These are phyloP conservation scores for Cacoxenus indagator DNA, from an alignment of 2,888 invertebrate genomes.

Conservation along the genomic window DNA sequence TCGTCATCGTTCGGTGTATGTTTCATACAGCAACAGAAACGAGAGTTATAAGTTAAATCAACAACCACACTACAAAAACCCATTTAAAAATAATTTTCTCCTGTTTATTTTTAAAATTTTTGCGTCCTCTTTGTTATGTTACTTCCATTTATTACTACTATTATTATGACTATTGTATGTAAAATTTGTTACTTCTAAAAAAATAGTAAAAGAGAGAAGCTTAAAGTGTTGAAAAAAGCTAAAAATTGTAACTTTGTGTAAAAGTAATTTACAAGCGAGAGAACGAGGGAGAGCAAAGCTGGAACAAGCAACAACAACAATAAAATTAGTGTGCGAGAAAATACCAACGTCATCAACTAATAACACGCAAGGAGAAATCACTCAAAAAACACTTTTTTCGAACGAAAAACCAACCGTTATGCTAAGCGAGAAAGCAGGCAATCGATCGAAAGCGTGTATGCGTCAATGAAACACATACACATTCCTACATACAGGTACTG, in stretches of 20 bases:
- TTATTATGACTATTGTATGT: slow-evolving; percentile 62
- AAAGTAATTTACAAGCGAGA: neutral
- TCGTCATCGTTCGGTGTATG: neutral
- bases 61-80: neutral
- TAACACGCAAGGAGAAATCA: slow-evolving; percentile 41
- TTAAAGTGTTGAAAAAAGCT: slow-evolving; percentile 46
- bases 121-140: slow-evolving; percentile 37
- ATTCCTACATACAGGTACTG: slow-evolving; percentile 22
- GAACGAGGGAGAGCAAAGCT: neutral
- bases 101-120: slow-evolving; percentile 37
- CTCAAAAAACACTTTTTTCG: slow-evolving; percentile 49
- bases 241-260: slow-evolving; percentile 26
- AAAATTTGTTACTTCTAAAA: slow-evolving; percentile 56
- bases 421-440: neutral
- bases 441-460: neutral
- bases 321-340: slow-evolving; percentile 39
- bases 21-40: neutral
- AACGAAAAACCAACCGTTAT: slow-evolving; percentile 35
- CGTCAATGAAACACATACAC: slow-evolving; percentile 34
- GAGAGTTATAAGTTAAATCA: slow-evolving; percentile 54
- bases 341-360: slow-evolving; percentile 42
- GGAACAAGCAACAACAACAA: slow-evolving; percentile 28
- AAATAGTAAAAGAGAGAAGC: slow-evolving; percentile 32
- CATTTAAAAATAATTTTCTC: slow-evolving; percentile 45
- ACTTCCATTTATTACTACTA: slow-evolving; percentile 49